phyloP scores from a whole-genome alignment of 2,888 invertebrate genomes.

The Octodonta nipae region DNA sequence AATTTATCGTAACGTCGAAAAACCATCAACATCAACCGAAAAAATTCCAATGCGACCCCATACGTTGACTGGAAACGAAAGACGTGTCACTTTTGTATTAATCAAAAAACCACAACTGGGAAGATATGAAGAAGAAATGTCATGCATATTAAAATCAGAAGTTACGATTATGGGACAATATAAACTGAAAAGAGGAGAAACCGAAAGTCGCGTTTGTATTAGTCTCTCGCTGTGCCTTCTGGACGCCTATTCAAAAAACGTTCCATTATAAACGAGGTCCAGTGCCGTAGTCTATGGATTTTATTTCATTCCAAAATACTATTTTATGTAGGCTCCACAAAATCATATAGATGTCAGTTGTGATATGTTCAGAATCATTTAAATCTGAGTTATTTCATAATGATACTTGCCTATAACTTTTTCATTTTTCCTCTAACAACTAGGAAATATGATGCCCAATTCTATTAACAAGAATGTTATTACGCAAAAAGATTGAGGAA shows the following conservation, averaged over 20 bases:
- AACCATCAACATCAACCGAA: constrained; percentile 1
- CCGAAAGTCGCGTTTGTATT: constrained; percentile 30
- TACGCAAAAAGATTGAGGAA: too few species aligned
- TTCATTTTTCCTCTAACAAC: too few species aligned
- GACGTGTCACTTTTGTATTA: constrained; percentile 28
- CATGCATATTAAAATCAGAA: constrained; percentile 33
- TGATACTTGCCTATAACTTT: too few species aligned
- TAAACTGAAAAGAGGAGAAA: constrained; percentile 26
- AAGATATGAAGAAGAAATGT: neutral
- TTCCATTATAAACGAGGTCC: constrained; percentile 10
- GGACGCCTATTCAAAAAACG: constrained; percentile 22
- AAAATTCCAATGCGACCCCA: constrained; percentile 22
- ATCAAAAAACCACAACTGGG: constrained; percentile 20
- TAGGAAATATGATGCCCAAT: too few species aligned
- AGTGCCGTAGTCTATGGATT: too few species aligned
- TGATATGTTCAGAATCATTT: too few species aligned
- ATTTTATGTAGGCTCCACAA: too few species aligned
- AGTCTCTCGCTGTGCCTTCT: constrained; percentile 29
- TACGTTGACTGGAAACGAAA: constrained; percentile 14
- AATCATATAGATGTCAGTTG: too few species aligned
- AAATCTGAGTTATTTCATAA: too few species aligned
- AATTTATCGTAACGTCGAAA: constrained; percentile 1
- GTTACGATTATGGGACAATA: constrained; percentile 36
- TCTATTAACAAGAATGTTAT: too few species aligned
- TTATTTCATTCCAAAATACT: too few species aligned